A percentile compares a stretch with the other conserved stretches of the same genome.
These are phyloP conservation scores for Puma concolor DNA, from an alignment of 2,113 vertebrate genomes.

Conservation along the genomic window DNA sequence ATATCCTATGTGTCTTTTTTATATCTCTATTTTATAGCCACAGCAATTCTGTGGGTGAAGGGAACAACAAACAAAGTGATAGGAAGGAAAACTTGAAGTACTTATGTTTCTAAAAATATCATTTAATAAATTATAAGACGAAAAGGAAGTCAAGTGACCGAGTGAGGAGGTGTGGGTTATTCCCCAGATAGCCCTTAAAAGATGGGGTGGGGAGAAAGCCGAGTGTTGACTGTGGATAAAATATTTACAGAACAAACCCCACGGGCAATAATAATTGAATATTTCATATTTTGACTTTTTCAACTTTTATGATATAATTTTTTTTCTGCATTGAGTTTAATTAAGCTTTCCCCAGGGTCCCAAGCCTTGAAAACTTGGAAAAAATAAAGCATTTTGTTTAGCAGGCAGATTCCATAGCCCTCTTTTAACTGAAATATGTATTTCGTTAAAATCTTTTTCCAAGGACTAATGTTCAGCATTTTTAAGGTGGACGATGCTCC, in stretches of 20 bases:
- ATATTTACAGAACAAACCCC: constrained; percentile 81
- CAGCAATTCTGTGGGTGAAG: constrained; percentile 25
- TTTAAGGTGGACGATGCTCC: constrained; percentile 34
- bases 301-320: constrained; percentile 85
- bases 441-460: constrained; percentile 76
- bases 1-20: not conserved
- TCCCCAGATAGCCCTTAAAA: constrained; percentile 54
- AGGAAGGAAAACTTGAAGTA: constrained; percentile 1
- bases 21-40: constrained; percentile 12
- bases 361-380: constrained; percentile 73
- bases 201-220: not conserved
- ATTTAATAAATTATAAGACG: constrained; percentile 76
- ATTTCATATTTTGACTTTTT: constrained; percentile 83
- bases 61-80: not conserved
- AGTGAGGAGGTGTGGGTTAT: not conserved
- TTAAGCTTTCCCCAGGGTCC: constrained; percentile 79
- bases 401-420: constrained; percentile 61
- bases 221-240: constrained; percentile 58
- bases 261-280: constrained; percentile 77
- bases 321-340: constrained; percentile 84
- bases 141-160: not conserved
- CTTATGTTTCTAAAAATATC: constrained; percentile 58
- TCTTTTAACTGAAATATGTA: constrained; percentile 61
- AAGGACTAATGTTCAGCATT: constrained; percentile 67
- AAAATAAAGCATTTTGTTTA: constrained; percentile 80